Base-by-base conservation (phyloP, 92 coral and sea anemone genomes). In the Porites lobata region DNA sequence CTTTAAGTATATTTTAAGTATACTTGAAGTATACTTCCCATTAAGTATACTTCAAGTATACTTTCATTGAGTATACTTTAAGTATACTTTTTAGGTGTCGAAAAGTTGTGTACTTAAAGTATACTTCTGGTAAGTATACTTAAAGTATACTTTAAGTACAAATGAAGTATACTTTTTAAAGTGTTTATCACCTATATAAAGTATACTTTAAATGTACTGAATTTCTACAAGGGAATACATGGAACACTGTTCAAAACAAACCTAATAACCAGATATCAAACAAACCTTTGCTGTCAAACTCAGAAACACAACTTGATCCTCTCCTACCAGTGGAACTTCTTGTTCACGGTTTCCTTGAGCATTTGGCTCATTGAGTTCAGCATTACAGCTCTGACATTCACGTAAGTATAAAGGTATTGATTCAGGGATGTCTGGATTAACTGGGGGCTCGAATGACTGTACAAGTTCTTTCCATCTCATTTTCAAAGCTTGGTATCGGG, bases 381-480 rank as follows among this genome's bases (percentile, higher is more conserved):
- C n/a, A 57, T 77, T n/a, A 26, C 59, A 19, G 75, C 22, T 68
- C 83, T 78, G 74, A 68, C 92, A 95, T 61, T 95, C 98, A 52
- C 89, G 86, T 7, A 94, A 76, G 47, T 97, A 97, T 22, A 84
- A 14, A 14, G 99, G 95, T 58, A 67, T 80, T 50, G 58, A 76
- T 18, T 90, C 87, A 51, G 94, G 82, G 11, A 76, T 38, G 38
- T 80, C 85, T 51, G 84, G 88, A 50, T 86, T 83, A 17, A 24
- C 79, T 4, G 47, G 77, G 15, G 76, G 65, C 14, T 77, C 78
- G 22, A 79, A 87, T n/a, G 88, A 71, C 62, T 89, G 72, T 9
- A 97, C 18, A 53, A 90, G 87, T 62, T 91, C 95, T 86, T 97
- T 96, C 99, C 99, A 97, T 69, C 96, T 72, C 18, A 70, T 84